Evolutionary conservation across 2,888 invertebrate genomes (phyloP).

Genomic region (Gastrophysa polygoni): DNA sequence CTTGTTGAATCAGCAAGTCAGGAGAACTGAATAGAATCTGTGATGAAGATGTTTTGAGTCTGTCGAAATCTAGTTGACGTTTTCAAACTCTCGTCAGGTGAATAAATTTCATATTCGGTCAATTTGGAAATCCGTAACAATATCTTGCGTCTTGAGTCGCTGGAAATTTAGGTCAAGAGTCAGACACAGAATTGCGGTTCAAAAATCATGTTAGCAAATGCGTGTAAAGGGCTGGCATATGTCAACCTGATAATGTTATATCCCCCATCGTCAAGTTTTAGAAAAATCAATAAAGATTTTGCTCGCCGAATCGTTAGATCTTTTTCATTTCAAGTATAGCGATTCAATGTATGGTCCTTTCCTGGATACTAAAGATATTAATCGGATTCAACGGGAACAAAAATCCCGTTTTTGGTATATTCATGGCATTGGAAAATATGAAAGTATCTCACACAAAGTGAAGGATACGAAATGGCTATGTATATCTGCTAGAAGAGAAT

Average conservation of each 20-base stretch:
- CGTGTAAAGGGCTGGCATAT: neutral
- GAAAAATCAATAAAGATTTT: neutral
- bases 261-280: neutral
- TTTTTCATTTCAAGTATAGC: neutral
- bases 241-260: neutral
- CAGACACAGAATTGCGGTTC: neutral
- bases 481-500: slow-evolving; percentile 4
- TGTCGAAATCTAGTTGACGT: too few species aligned
- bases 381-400: neutral
- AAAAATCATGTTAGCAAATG: neutral
- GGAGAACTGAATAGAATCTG: too few species aligned
- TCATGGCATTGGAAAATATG: neutral
- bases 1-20: too few species aligned
- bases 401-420: neutral
- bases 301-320: neutral
- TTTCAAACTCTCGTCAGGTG: too few species aligned
- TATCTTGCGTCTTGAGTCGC: too few species aligned
- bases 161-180: neutral
- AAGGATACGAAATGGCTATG: slow-evolving; percentile 8
- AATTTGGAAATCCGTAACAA: too few species aligned
- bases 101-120: too few species aligned
- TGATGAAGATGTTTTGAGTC: too few species aligned
- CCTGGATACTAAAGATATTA: neutral
- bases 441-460: neutral
- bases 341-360: neutral